Conservation (phyloP, 2,888 invertebrate species). For the Sinodicranocentrus sp. region DNA sequence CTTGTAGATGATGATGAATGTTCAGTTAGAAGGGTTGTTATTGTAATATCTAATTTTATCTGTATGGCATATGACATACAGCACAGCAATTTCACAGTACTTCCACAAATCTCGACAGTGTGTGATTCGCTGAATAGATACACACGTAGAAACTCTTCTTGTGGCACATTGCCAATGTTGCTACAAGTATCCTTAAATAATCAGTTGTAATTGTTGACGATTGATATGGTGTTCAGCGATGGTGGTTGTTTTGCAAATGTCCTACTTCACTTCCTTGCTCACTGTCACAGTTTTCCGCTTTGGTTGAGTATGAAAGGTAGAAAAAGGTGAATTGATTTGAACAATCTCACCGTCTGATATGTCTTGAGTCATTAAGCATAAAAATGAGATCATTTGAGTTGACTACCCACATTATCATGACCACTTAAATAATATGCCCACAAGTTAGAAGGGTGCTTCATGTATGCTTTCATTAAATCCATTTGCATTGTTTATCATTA, state of each 20-base stretch:
- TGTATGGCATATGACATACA: not conserved
- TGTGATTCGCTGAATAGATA: slow-evolving; percentile 19
- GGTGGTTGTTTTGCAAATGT: slow-evolving; percentile 48
- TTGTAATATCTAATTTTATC: slow-evolving; percentile 17
- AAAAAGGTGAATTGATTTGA: slow-evolving; percentile 36
- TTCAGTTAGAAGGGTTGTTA: not conserved
- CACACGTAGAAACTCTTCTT: too few species aligned
- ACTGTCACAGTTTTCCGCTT: slow-evolving; percentile 40
- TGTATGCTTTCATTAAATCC: slow-evolving; percentile 3
- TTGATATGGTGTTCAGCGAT: not conserved
- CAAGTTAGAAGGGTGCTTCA: slow-evolving; percentile 3
- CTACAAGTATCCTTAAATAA: slow-evolving; percentile 48
- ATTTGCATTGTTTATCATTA: slow-evolving; percentile 1
- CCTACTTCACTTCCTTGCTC: slow-evolving; percentile 65
- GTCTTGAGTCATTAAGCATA: not conserved
- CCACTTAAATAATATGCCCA: not conserved
- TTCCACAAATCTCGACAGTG: slow-evolving; percentile 23
- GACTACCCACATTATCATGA: not conserved
- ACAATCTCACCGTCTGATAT: not conserved
- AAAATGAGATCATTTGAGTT: slow-evolving; percentile 47
- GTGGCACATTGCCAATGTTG: slow-evolving; percentile 53
- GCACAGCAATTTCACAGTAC: not conserved
- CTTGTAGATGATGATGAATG: not conserved
- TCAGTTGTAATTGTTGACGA: slow-evolving; percentile 22
- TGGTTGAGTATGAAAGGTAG: not conserved